Conservation (phyloP, 35 echinoderm and acorn worm species). For the Ophiothrix spiculata region DNA sequence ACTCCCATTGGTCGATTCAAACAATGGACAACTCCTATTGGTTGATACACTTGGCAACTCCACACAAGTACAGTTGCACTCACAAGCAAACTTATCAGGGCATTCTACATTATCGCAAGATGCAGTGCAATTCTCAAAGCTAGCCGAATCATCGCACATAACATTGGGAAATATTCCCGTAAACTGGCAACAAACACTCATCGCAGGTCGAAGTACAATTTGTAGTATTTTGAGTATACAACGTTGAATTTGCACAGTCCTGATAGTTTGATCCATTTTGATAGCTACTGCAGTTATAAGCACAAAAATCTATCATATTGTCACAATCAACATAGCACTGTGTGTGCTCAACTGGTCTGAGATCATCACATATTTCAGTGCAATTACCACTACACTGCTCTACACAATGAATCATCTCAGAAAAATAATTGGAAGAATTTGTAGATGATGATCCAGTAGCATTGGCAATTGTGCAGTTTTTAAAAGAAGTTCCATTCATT, state of each 20-base stretch:
- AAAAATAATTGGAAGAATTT: neutral
- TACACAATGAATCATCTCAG: neutral
- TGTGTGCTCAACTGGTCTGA: slow-evolving; percentile 8
- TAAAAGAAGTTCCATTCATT: neutral
- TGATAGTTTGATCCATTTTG: slow-evolving; percentile 12
- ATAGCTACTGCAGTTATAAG: neutral
- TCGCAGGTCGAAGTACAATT: slow-evolving; percentile 17
- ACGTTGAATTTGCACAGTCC: too few species aligned
- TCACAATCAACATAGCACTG: slow-evolving; percentile 25
- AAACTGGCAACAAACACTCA: neutral
- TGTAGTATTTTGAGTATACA: neutral
- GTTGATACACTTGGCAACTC: neutral
- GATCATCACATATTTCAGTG: neutral
- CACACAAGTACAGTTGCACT: slow-evolving; percentile 35
- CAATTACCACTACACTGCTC: slow-evolving; percentile 12
- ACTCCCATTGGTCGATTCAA: slow-evolving; percentile 6
- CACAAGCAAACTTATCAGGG: neutral
- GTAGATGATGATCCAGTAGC: too few species aligned
- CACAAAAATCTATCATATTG: neutral
- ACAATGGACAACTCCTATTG: slow-evolving; percentile 11
- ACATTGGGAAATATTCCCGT: neutral
- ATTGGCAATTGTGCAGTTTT: neutral
- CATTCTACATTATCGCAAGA: slow-evolving; percentile 15
- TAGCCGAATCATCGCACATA: neutral
- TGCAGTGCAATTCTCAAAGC: slow-evolving; percentile 15